A percentile compares a stretch with the other conserved stretches of the same genome.
phyloP scores from a whole-genome alignment of 2,888 invertebrate species.

The Diachrysia chrysitis region DNA sequence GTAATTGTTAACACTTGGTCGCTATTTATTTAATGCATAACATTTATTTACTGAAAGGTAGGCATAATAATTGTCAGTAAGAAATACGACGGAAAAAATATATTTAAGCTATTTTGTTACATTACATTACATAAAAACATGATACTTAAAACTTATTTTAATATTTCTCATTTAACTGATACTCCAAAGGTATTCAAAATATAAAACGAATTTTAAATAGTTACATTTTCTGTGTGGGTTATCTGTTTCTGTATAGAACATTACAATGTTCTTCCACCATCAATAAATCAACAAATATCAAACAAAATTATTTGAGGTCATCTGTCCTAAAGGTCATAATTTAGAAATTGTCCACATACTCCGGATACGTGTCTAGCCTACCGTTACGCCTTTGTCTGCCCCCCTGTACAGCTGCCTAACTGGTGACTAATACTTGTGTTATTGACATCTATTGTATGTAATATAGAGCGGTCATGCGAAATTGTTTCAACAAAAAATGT shows the following conservation, averaged over 20 bases:
- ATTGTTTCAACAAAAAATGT: conserved; percentile 26
- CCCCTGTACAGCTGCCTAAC: conserved; percentile 52
- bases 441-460: conserved; percentile 39
- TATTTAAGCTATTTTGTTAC: background rate
- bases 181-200: no score
- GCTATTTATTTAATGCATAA: conserved; percentile 1
- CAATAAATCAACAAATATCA: conserved; percentile 21
- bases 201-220: background rate
- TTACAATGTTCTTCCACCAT: background rate
- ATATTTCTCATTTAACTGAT: no score
- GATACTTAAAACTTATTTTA: no score
- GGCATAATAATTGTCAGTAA: background rate
- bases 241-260: background rate
- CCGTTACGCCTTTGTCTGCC: conserved; percentile 67
- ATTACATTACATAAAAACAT: background rate
- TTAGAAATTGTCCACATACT: conserved; percentile 56
- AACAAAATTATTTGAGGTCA: conserved; percentile 41
- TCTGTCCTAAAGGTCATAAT: conserved; percentile 53
- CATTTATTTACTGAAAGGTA: background rate
- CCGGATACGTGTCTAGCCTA: conserved; percentile 67
- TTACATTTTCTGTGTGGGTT: background rate
- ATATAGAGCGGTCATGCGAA: conserved; percentile 45
- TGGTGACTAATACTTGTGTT: conserved; percentile 47
- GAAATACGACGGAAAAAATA: background rate
- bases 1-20: conserved; percentile 7